A percentile compares a stretch with the other conserved stretches of the same genome.
Evolutionary conservation across 1,140 invertebrate species (phyloP).

Genomic region (Lepidurus packardi): DNA sequence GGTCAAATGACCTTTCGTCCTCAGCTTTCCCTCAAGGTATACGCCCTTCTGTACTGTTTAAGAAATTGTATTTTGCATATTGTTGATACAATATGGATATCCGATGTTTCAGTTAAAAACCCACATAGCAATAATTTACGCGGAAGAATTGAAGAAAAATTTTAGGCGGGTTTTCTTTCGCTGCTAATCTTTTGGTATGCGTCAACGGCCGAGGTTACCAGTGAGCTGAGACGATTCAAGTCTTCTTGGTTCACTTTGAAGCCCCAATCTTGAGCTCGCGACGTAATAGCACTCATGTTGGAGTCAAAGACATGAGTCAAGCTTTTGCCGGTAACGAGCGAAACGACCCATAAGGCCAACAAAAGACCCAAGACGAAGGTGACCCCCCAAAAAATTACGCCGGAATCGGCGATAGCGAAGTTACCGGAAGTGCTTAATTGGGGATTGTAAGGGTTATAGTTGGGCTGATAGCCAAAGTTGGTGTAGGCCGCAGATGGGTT

Average conservation of each 20-base stretch:
- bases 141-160: background rate
- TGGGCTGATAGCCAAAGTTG: slow-evolving; percentile 10
- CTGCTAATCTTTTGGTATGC: background rate
- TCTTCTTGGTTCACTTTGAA: slow-evolving; percentile 8
- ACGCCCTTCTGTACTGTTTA: background rate
- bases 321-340: slow-evolving; percentile 26
- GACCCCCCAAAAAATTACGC: slow-evolving; percentile 29
- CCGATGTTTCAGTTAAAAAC: background rate
- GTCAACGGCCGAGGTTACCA: background rate
- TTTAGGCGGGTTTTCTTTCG: background rate
- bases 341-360: slow-evolving; percentile 26
- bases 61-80: background rate
- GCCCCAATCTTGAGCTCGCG: background rate
- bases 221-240: background rate
- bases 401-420: slow-evolving; percentile 29
- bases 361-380: slow-evolving; percentile 1
- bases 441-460: slow-evolving; percentile 6
- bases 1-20: background rate
- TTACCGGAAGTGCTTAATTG: slow-evolving; percentile 29
- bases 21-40: background rate
- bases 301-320: background rate
- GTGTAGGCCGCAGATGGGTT: background rate
- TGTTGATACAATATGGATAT: background rate
- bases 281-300: background rate
- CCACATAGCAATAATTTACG: background rate